Conservation (phyloP, 2,113 vertebrate species). For the Pterocles burchelli region DNA sequence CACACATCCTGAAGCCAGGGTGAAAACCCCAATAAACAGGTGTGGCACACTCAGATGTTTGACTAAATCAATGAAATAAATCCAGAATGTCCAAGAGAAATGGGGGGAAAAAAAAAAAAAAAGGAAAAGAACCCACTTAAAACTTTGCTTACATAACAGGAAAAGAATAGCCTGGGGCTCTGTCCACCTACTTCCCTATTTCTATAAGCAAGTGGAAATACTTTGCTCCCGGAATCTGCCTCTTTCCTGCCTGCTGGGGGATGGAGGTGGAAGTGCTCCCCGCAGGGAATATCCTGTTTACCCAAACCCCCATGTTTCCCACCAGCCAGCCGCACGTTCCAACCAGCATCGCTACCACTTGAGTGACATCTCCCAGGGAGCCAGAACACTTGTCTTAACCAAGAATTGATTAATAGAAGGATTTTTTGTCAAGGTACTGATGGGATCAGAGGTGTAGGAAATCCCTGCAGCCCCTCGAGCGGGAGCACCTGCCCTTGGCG, state of each 20-base stretch:
- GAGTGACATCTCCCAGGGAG: background rate
- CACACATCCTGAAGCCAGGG: background rate
- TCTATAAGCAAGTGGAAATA: background rate
- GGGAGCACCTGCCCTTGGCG: background rate
- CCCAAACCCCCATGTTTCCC: background rate
- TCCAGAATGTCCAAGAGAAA: rapidly evolving
- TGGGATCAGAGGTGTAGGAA: background rate
- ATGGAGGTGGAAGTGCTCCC: background rate
- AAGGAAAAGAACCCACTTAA: background rate
- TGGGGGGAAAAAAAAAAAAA: background rate
- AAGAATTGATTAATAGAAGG: background rate
- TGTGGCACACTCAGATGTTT: background rate
- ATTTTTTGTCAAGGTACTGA: background rate
- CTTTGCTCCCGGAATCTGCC: background rate
- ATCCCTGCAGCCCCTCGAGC: background rate
- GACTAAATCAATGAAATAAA: background rate
- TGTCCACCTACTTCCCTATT: background rate
- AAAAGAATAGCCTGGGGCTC: background rate
- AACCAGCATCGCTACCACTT: background rate
- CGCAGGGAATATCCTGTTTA: constrained; percentile 29
- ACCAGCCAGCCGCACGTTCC: background rate
- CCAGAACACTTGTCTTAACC: background rate
- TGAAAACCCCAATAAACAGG: background rate
- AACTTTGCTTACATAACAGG: constrained; percentile 36
- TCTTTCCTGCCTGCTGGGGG: constrained; percentile 19